Evolutionary conservation across 2,113 vertebrate genomes (phyloP).

Genomic region (Psephotus haematonotus): DNA sequence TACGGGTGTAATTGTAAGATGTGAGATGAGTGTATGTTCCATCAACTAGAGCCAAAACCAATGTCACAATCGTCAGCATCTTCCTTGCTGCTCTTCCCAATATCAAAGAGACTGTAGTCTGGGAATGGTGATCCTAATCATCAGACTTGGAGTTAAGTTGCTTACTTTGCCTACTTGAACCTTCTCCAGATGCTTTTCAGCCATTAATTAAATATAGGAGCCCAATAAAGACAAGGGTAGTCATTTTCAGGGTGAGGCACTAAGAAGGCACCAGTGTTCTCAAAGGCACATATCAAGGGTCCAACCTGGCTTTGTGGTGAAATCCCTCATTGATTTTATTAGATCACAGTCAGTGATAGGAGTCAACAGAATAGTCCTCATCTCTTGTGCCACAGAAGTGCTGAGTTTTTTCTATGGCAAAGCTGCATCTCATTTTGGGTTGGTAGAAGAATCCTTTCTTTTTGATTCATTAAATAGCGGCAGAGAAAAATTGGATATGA

Average conservation of each 20-base stretch:
- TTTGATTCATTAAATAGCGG: not conserved
- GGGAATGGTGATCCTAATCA: constrained; percentile 36
- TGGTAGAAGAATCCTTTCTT: not conserved
- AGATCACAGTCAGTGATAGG: not conserved
- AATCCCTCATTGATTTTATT: not conserved
- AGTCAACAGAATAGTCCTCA: not conserved
- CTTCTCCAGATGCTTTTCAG: constrained; percentile 32
- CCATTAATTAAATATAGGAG: constrained; percentile 38
- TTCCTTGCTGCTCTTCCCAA: not conserved
- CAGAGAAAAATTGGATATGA: not conserved
- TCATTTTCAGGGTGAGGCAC: constrained; percentile 33
- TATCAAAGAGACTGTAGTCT: constrained; percentile 42
- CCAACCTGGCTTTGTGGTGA: not conserved
- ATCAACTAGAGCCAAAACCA: constrained; percentile 27
- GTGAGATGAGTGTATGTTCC: not conserved
- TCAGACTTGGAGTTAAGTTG: not conserved
- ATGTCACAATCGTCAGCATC: not conserved
- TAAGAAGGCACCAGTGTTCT: not conserved
- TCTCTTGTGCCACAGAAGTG: not conserved
- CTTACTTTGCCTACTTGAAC: constrained; percentile 13
- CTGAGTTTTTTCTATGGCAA: not conserved
- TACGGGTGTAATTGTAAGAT: constrained; percentile 34
- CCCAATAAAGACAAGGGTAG: not conserved
- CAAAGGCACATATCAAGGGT: not conserved
- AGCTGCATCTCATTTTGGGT: not conserved